Evolutionary conservation across 2,888 invertebrate species (phyloP).

Genomic region (Merodon equestris): DNA sequence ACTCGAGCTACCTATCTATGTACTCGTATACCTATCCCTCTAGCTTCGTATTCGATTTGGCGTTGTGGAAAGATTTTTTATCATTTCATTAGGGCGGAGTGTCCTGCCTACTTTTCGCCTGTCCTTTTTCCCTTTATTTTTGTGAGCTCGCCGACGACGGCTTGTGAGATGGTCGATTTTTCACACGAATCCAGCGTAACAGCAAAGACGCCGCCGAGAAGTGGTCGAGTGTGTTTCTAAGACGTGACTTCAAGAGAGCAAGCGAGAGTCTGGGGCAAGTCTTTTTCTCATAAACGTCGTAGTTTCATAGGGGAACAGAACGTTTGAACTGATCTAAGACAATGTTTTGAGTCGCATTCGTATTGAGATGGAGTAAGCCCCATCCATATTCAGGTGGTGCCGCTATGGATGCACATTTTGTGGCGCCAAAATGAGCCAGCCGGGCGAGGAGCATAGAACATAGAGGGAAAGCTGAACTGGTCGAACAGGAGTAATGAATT

Average conservation of each 20-base stretch:
- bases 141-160: no score
- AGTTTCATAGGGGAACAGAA: conserved; percentile 60
- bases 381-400: no score
- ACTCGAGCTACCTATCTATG: conserved; percentile 16
- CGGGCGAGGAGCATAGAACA: no score
- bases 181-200: not conserved
- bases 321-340: conserved; percentile 28
- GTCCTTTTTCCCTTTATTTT: no score
- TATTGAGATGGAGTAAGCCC: not conserved
- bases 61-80: conserved; percentile 23
- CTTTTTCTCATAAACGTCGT: conserved; percentile 54
- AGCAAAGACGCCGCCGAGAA: conserved; percentile 1
- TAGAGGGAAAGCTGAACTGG: not conserved
- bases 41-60: not conserved
- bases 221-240: conserved; percentile 20
- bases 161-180: no score
- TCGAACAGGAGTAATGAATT: not conserved
- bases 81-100: conserved; percentile 55
- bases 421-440: conserved; percentile 4
- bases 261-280: conserved; percentile 46
- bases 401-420: conserved; percentile 1
- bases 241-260: conserved; percentile 37
- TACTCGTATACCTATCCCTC: conserved; percentile 4
- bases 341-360: not conserved
- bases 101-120: conserved; percentile 47